Conservation (phyloP, 2,113 vertebrate species). For the Malurus elegans region DNA sequence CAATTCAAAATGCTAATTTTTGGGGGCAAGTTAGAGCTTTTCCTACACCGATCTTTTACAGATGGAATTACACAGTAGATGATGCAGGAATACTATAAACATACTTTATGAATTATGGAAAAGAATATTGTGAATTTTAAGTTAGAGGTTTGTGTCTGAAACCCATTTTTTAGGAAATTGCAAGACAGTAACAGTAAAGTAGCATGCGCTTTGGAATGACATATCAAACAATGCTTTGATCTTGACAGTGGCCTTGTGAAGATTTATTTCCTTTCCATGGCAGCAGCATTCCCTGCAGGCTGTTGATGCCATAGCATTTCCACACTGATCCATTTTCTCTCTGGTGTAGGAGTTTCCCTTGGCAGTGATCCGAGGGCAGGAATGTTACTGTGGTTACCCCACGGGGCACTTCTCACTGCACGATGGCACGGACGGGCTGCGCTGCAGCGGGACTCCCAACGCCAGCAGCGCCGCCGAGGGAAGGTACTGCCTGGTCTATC, state of each 20-base stretch:
- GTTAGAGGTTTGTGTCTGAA: background rate
- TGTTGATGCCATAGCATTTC: background rate
- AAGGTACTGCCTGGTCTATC: slow-evolving; percentile 82
- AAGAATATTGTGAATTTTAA: background rate
- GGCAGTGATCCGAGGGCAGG: slow-evolving; percentile 78
- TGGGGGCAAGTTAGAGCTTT: background rate
- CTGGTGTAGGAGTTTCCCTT: slow-evolving; percentile 84
- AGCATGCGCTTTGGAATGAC: background rate
- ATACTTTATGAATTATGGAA: background rate
- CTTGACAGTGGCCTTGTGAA: background rate
- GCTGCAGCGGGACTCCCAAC: slow-evolving; percentile 61
- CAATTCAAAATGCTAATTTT: background rate
- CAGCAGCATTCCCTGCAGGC: background rate
- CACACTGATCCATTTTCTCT: background rate
- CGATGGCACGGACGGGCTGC: slow-evolving; percentile 53
- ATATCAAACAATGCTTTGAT: background rate
- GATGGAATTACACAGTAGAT: background rate
- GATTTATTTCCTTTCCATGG: background rate
- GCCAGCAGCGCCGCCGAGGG: background rate
- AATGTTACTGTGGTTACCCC: slow-evolving; percentile 86
- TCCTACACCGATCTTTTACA: background rate
- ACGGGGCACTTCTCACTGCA: slow-evolving; percentile 77
- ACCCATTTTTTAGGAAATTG: background rate
- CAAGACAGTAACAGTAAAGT: background rate
- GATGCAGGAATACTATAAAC: background rate